Percentiles rank a stretch among this genome's conserved stretches.
Conservation (phyloP, 2,113 vertebrate species). For the Turnix velox region DNA sequence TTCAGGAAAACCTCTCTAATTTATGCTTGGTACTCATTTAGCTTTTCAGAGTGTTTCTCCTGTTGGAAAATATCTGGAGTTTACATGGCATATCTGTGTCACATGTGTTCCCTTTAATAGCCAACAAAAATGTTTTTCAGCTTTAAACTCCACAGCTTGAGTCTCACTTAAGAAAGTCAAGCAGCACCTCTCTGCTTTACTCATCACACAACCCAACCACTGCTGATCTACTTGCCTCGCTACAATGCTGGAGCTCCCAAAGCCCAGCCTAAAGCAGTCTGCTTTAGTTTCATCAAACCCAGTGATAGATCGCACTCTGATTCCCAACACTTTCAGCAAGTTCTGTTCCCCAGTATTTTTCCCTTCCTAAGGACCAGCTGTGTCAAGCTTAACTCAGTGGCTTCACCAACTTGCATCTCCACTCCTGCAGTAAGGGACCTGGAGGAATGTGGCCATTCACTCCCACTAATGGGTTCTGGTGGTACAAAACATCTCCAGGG, state of each 20-base stretch:
- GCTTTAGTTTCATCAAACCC: accelerated
- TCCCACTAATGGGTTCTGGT: accelerated
- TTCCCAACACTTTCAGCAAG: background rate
- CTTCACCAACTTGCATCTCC: background rate
- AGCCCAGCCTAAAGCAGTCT: background rate
- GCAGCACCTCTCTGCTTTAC: background rate
- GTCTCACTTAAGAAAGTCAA: background rate
- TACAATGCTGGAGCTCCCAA: background rate
- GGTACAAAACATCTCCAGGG: background rate
- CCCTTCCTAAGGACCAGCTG: background rate
- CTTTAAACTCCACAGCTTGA: background rate
- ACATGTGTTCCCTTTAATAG: conserved; percentile 16
- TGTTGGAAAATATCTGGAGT: conserved; percentile 18
- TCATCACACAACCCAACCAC: background rate
- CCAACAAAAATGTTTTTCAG: conserved; percentile 55
- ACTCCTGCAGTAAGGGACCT: background rate
- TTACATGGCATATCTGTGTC: conserved; percentile 6
- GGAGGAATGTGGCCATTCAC: accelerated
- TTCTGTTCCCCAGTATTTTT: background rate
- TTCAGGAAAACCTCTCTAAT: background rate
- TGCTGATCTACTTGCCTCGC: background rate
- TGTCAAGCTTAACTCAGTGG: accelerated
- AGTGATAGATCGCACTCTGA: background rate
- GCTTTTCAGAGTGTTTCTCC: background rate
- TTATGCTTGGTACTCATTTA: background rate